Conservation (phyloP, 2,113 vertebrate species). For the Dasyurus viverrinus region DNA sequence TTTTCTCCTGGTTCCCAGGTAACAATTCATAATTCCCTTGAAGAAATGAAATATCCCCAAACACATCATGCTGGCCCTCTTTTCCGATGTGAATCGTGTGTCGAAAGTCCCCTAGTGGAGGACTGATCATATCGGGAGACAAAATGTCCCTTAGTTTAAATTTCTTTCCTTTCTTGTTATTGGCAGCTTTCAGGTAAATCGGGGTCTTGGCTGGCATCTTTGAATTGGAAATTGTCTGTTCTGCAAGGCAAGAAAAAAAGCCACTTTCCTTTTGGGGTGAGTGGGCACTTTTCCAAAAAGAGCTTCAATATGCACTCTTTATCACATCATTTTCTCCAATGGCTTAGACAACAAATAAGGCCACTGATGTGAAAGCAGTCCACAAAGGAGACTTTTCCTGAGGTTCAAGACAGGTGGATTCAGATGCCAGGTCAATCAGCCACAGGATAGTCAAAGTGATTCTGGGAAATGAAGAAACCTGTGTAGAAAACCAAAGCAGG, state of each 20-base stretch:
- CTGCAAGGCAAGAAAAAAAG: not conserved
- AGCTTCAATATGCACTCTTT: not conserved
- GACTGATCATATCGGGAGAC: conserved; percentile 99
- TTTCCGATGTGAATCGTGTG: conserved; percentile 98
- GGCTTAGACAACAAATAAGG: not conserved
- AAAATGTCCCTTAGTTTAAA: conserved; percentile 96
- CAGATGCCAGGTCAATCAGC: conserved; percentile 21
- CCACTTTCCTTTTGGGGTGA: conserved; percentile 49
- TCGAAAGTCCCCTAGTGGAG: conserved; percentile 97
- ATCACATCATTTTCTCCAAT: conserved; percentile 71
- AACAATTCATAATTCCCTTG: conserved; percentile 97
- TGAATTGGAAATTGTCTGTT: conserved; percentile 56
- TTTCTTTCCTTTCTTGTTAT: conserved; percentile 97
- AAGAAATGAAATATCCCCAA: conserved; percentile 98
- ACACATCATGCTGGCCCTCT: conserved; percentile 94
- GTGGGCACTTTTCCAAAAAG: conserved; percentile 34
- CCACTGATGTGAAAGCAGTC: not conserved
- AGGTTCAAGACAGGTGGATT: not conserved
- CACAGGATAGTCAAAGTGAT: conserved; percentile 11
- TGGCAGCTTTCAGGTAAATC: conserved; percentile 96
- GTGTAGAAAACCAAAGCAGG: conserved; percentile 73
- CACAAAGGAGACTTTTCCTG: conserved; percentile 36
- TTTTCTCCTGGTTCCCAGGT: conserved; percentile 90
- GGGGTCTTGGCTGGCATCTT: conserved; percentile 98
- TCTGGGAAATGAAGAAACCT: conserved; percentile 72